Base-by-base conservation (phyloP, 2,888 invertebrate species). In the Petrolisthes manimaculis region DNA sequence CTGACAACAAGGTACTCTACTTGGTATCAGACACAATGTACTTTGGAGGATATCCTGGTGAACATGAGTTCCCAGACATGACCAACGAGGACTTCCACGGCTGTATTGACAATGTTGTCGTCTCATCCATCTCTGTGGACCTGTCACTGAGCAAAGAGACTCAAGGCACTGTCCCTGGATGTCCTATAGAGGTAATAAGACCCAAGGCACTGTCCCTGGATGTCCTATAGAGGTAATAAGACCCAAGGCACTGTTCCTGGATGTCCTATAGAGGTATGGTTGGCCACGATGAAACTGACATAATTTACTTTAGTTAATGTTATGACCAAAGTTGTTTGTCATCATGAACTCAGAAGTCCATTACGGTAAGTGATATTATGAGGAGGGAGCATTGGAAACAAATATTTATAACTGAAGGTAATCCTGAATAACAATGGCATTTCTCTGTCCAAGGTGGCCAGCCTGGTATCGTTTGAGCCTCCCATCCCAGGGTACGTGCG, bases 191-290 rank as follows among this genome's bases (percentile, higher is more conserved):
- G n/a, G n/a, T n/a, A n/a, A n/a, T n/a, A n/a, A 96, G 92, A 96
- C 97, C 0, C 95, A 96, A 83, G 97, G 97, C 83, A 96, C 97
- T 0, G 95, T 95, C 55, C 96, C 96, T 8, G 98, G 98, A 9
- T 99, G 99, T 93, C 97, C n/a, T n/a, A n/a, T n/a, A n/a, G n/a
- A n/a, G n/a, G n/a, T n/a, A n/a, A n/a, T n/a, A n/a, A 96, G 92
- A 96, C 97, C 0, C 95, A 96, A 83, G 97, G 97, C 83, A 96
- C 97, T 0, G 95, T 95, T 55, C 96, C 96, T 8, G 98, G 98
- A 9, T 99, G 99, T 93, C 97, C 96, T n/a, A 95, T 94, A 12
- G 95, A 95, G 94, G 95, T 95, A 61, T 37, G 37, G 37, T 37
- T 37, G 37, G 37, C 3, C 37, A 0, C 37, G 37, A 2, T 37